Evolutionary conservation across 2,888 invertebrate species (phyloP), one percentile per base, ranked within the genome.

Genomic region (Epirrhoe alternata): DNA sequence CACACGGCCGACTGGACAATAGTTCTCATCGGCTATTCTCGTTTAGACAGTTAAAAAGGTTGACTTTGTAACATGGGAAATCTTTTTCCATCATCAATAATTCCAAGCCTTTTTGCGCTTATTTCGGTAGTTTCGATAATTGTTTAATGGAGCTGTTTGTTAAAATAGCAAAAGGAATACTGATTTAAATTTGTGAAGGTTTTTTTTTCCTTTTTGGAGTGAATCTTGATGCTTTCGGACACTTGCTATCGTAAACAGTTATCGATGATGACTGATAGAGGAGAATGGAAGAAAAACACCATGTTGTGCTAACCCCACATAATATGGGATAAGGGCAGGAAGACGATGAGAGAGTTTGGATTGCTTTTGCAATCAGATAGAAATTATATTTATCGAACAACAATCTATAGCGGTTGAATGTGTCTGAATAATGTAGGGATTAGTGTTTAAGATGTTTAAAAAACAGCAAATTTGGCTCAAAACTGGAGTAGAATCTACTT

Each of bases 1-100:
- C 42, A 42, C 14, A 0, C 42, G 45, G 35, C 47, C 47, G 12
- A 4, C 4, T 35, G 35, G 45, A 33, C 30, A 31, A 31, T 51
- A 57, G 52, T 35, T 54, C 76, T 76, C 74, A 84, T 85, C 79
- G 70, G 64, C 70, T 69, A 83, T 82, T 82, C 85, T 64, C 64
- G 71, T 79, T 80, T 78, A 78, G 82, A 77, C 79, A 77, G 77
- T 49, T 75, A 52, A 74, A 77, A 73, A 71, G 73, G 66, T 69
- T 66, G 64, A 69, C 69, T 67, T 56, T 62, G 76, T 74, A 80
- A 88, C 86, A 86, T 45, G 79, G 72, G 76, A 89, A 88, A 79
- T 84, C 84, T 85, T 88, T 87, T 84, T 81, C 78, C 78, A 77
- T 75, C 77, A 85, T 88, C 71, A 84, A 86, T 87, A 78, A 88